Base-by-base conservation (phyloP, 2,888 invertebrate genomes). In the Therioaphis trifolii region DNA sequence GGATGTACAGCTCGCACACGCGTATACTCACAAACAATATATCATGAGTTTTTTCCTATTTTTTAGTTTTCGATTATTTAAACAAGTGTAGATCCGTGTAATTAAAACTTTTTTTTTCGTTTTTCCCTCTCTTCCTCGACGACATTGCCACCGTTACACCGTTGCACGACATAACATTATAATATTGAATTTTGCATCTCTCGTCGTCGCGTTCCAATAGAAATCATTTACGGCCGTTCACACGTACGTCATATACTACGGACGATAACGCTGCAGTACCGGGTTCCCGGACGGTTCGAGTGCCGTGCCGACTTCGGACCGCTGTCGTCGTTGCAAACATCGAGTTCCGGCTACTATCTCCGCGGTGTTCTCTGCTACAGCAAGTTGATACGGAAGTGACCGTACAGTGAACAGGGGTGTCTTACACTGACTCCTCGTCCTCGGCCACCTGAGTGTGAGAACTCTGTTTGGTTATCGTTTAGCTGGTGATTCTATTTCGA, bases 21-120 rank as follows among this genome's bases (percentile, higher is more conserved):
- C 14, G 58, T 29, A 61, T 21, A 21, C 14, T 21, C 21, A 58
- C 11, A 14, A 3, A 7, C 15, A 4, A 24, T 29, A n/a, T n/a
- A n/a, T n/a, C 14, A 24, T 29, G 63, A 21, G 29, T 63, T 29
- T 29, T 27, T 61, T n/a, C 0, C 18, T 46, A 24, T 69, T 69
- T 29, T 29, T 63, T 46, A n/a, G 46, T 27, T n/a, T 15, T n/a
- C 66, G 29, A 76, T 66, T 66, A 52, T 77, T 77, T 77, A 52
- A 52, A 77, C 77, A 77, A 77, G 77, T 77, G 77, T 35, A 49
- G 63, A 66, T 77, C 66, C 49, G 77, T 77, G 77, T 77, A 77
- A 77, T 77, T 77, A 77, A 77, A 77, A 49, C 66, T 78, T 78
- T 52, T 52, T 49, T 69, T 46, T 76, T 3, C 14, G 29, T 29